Base-by-base conservation (phyloP, 1,140 invertebrate species). In the Drosophila kurseongensis region DNA sequence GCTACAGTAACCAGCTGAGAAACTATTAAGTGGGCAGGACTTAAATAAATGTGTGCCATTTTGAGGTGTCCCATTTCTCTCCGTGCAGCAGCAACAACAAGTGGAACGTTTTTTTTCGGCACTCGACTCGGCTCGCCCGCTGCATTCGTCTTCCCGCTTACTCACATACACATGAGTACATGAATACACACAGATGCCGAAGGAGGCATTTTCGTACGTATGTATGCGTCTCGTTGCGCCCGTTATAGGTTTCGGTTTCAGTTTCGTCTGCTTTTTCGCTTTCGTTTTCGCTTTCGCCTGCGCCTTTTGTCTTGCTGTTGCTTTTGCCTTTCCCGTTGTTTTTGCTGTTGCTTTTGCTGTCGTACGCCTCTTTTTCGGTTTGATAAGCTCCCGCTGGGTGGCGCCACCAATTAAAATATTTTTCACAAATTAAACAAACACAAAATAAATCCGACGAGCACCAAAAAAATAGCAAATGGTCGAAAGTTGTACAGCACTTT, bases 321-420 rank as follows among this genome's bases (percentile, higher is more conserved):
- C 51, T 18, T 2, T 23, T 61, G 47, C 16, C 41, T 38, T 42
- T 71, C 10, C 18, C n/a, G 18, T 40, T 40, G 61, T 35, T 36
- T 66, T 74, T 29, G 44, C 36, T 62, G 60, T 67, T 48, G 66
- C 63, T 79, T 48, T 54, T 45, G 29, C 60, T 78, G 52, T 75
- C 32, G 62, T 48, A 48, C 42, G 23, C 42, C 42, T 66, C 44
- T 48, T 32, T 63, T 66, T 47, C n/a, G 66, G n/a, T 71, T 48
- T 38, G 52, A 36, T 86, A 86, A 86, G 82, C 82, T 86, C 36
- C 79, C 82, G 75, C 66, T 83, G 79, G 75, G 79, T 75, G 75
- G 83, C 82, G 82, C 82, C 82, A 86, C 72, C 62, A 52, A 61
- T 47, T 41, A 62, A 59, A 67, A 47, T 9, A 54, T 63, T 75